Conservation (phyloP, 1,140 invertebrate species). For the Drosophila ficusphila region DNA sequence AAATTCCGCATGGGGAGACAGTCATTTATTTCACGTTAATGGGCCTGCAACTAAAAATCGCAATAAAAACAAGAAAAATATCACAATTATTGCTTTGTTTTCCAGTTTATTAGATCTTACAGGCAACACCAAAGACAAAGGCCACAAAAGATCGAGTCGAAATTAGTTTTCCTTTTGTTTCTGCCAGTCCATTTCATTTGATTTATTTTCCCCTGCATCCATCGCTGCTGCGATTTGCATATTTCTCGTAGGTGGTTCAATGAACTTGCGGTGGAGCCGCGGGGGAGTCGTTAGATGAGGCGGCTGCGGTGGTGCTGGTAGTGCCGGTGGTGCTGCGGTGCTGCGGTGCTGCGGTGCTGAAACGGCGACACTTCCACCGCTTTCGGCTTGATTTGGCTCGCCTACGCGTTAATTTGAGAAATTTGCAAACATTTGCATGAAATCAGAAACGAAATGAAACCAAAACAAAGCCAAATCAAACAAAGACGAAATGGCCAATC, state of each 20-base stretch:
- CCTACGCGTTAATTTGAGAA: conserved; percentile 77
- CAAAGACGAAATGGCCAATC: conserved; percentile 20
- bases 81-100: conserved; percentile 29
- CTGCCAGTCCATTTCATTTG: conserved; percentile 47
- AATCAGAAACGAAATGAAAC: conserved; percentile 52
- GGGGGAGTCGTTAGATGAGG: conserved; percentile 53
- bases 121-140: conserved; percentile 53
- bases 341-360: conserved; percentile 35
- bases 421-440: conserved; percentile 76
- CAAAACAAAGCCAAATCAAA: conserved; percentile 32
- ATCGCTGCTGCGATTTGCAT: conserved; percentile 68
- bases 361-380: conserved; percentile 60
- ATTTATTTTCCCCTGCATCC: conserved; percentile 55
- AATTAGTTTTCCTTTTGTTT: conserved; percentile 69
- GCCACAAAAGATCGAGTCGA: conserved; percentile 63
- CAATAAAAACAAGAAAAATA: conserved; percentile 11
- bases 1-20: conserved; percentile 45
- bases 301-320: conserved; percentile 32
- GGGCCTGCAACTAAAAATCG: conserved; percentile 36
- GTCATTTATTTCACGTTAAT: conserved; percentile 64
- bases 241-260: conserved; percentile 81
- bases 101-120: conserved; percentile 19
- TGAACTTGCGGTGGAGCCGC: conserved; percentile 62
- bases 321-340: conserved; percentile 2
- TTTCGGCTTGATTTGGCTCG: conserved; percentile 54